Evolutionary conservation across 2,797 vertebrate genomes (phyloP).

Genomic region (Craterocephalus amniculus): DNA sequence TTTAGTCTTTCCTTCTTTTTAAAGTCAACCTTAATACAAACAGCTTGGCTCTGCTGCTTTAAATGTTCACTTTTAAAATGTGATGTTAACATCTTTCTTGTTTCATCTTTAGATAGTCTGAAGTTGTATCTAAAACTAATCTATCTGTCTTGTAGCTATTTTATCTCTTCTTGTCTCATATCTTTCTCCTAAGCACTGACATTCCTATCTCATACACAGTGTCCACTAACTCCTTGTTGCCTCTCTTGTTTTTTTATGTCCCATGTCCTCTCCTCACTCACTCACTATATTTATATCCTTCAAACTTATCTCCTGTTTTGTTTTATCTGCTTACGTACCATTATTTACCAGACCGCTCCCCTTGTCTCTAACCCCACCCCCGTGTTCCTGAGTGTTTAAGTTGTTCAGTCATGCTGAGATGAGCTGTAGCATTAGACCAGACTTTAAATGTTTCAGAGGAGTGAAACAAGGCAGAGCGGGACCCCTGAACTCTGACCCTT

Average conservation of each 20-base stretch:
- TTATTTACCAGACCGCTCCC: not conserved
- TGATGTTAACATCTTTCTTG: not conserved
- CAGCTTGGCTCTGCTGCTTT: not conserved
- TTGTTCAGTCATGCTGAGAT: conserved; percentile 51
- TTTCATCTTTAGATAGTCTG: conserved; percentile 5
- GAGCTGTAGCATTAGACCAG: conserved; percentile 47
- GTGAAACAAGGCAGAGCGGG: conserved; percentile 25
- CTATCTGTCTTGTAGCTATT: conserved; percentile 9
- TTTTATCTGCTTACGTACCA: not conserved
- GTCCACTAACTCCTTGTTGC: conserved; percentile 17
- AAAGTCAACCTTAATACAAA: not conserved
- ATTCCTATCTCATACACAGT: conserved; percentile 8
- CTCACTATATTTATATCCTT: conserved; percentile 8
- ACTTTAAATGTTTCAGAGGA: conserved; percentile 24
- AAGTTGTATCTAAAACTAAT: conserved; percentile 20
- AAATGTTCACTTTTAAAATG: not conserved
- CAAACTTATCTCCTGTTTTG: not conserved
- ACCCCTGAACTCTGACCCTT: conserved; percentile 53
- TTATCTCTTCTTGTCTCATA: conserved; percentile 14
- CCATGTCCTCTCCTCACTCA: not conserved
- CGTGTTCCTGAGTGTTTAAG: conserved; percentile 24
- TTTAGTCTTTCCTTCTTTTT: not conserved
- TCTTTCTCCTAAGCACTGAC: conserved; percentile 9
- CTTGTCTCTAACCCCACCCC: not conserved
- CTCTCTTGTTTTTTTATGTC: not conserved